Evolutionary conservation across 2,797 vertebrate species (phyloP).

Genomic region (Ambastaia sidthimunki): DNA sequence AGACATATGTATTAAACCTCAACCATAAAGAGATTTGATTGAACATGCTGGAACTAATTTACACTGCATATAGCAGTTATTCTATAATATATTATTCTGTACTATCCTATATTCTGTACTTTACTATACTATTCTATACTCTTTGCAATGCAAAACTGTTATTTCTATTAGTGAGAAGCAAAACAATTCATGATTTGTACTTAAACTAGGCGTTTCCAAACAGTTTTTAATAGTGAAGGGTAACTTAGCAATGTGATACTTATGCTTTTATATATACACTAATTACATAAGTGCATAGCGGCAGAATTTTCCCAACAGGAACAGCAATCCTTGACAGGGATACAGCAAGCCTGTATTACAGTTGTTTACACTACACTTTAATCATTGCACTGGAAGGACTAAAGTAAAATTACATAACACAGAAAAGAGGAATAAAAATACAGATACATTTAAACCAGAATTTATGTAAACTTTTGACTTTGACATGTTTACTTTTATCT

Average conservation of each 20-base stretch:
- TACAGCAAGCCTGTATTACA: neutral
- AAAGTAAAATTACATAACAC: neutral
- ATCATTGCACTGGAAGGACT: neutral
- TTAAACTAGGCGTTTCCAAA: neutral
- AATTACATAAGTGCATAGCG: slow-evolving; percentile 1
- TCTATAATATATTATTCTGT: neutral
- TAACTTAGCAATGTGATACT: neutral
- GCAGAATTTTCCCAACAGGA: slow-evolving; percentile 1
- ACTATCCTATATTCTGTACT: too few relatives aligned
- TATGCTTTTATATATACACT: neutral
- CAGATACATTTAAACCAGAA: neutral
- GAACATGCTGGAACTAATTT: slow-evolving; percentile 1
- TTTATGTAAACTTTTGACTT: neutral
- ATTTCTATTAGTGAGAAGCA: neutral
- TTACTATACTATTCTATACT: neutral
- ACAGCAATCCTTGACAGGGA: neutral
- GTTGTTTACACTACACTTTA: neutral
- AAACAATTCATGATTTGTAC: neutral
- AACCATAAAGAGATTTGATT: neutral
- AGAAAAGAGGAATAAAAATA: slow-evolving; percentile 9
- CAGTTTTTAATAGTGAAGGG: neutral
- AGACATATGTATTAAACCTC: slow-evolving; percentile 3
- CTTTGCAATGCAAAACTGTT: neutral
- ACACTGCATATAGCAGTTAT: slow-evolving; percentile 1
- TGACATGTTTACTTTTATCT: too few relatives aligned